Conservation (phyloP, 2,113 vertebrate species). For the Hippopotamus amphibius region DNA sequence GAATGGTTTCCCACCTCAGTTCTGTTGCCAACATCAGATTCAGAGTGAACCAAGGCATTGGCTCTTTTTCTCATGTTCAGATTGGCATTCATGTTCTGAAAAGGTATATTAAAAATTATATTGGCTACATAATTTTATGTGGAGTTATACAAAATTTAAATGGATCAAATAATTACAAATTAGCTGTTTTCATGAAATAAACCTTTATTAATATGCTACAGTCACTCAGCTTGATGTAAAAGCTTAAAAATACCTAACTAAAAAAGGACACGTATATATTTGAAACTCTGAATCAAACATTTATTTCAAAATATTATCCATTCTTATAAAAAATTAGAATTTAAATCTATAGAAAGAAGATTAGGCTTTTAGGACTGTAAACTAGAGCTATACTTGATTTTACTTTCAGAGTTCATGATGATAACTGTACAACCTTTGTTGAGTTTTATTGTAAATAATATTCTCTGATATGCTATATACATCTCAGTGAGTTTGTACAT, state of each 20-base stretch:
- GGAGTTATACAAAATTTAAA: slow-evolving; percentile 27
- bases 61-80: slow-evolving; percentile 95
- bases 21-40: slow-evolving; percentile 86
- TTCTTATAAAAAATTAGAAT: neutral
- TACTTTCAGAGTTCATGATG: neutral
- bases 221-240: slow-evolving; percentile 28
- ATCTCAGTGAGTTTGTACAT: slow-evolving; percentile 9
- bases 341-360: slow-evolving; percentile 32
- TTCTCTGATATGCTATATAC: neutral
- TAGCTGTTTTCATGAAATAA: neutral
- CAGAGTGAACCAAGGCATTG: slow-evolving; percentile 89
- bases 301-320: slow-evolving; percentile 14
- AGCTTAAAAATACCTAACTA: neutral
- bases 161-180: slow-evolving; percentile 9
- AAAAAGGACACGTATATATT: neutral
- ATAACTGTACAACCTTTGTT: neutral
- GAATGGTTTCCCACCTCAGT: slow-evolving; percentile 90
- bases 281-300: slow-evolving; percentile 10
- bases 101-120: slow-evolving; percentile 67
- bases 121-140: slow-evolving; percentile 48
- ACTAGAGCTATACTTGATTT: neutral
- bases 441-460: slow-evolving; percentile 13
- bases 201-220: neutral
- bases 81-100: slow-evolving; percentile 92
- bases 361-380: neutral